These are phyloP conservation scores for Phoeniculus purpureus DNA, from an alignment of 2,797 vertebrate species.

Conservation along the genomic window DNA sequence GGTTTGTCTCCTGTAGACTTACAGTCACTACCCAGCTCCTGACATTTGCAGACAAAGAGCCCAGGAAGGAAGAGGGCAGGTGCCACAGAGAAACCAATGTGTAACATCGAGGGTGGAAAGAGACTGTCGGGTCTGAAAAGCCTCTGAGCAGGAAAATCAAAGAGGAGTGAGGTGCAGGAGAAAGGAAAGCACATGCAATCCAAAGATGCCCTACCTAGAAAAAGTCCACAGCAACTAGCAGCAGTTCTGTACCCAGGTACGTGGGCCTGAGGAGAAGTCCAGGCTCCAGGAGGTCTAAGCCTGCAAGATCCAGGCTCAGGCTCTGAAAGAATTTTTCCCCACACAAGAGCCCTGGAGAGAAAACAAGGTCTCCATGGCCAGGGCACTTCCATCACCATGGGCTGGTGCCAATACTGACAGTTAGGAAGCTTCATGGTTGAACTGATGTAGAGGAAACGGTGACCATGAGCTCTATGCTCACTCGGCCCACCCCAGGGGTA, in stretches of 20 bases:
- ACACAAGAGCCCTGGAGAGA: not conserved
- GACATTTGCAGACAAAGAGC: constrained; percentile 53
- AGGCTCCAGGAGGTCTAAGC: not conserved
- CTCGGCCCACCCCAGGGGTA: not conserved
- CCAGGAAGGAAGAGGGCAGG: constrained; percentile 51
- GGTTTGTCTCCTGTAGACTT: constrained; percentile 55
- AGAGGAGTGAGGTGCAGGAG: constrained; percentile 42
- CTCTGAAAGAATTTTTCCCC: not conserved
- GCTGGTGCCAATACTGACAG: not conserved
- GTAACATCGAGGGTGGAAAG: constrained; percentile 58
- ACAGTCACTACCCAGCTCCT: constrained; percentile 42
- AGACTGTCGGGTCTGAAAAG: constrained; percentile 60
- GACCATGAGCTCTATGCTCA: not conserved
- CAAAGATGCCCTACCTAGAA: constrained; percentile 43
- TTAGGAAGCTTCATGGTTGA: not conserved
- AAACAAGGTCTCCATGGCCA: not conserved
- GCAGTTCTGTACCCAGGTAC: not conserved
- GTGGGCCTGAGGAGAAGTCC: constrained; percentile 8
- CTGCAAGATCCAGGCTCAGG: not conserved
- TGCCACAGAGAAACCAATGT: constrained; percentile 46
- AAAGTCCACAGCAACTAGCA: constrained; percentile 15
- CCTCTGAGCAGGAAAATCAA: constrained; percentile 42
- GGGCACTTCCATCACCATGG: not conserved
- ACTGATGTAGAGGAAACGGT: accelerated
- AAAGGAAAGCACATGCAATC: constrained; percentile 23